These are phyloP conservation scores for Lasiommata megera DNA, from an alignment of 2,888 invertebrate species.

Conservation along the genomic window DNA sequence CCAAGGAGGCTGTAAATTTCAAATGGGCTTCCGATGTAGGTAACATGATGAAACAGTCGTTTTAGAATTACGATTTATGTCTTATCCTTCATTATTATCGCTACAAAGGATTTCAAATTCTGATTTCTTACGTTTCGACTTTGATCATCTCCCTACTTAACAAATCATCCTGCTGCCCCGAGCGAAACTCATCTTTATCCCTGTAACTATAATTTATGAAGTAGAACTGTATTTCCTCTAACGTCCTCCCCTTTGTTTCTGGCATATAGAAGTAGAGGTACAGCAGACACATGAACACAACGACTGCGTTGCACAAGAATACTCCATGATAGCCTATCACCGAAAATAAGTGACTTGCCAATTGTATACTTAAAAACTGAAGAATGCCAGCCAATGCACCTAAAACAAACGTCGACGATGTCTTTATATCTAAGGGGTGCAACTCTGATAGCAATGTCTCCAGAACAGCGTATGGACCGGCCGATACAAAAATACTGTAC, in stretches of 20 bases:
- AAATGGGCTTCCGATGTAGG: too few species aligned
- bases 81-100: too few species aligned
- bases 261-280: slow-evolving; percentile 38
- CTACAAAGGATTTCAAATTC: too few species aligned
- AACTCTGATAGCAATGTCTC: slow-evolving; percentile 37
- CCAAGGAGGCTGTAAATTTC: too few species aligned
- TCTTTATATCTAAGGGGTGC: slow-evolving; percentile 38
- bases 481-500: slow-evolving; percentile 30
- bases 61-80: too few species aligned
- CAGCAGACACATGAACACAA: slow-evolving; percentile 31
- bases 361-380: slow-evolving; percentile 33
- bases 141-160: not conserved
- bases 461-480: slow-evolving; percentile 35
- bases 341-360: slow-evolving; percentile 31
- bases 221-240: slow-evolving; percentile 39
- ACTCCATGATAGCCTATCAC: slow-evolving; percentile 37
- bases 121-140: not conserved
- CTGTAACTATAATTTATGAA: slow-evolving; percentile 29
- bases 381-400: slow-evolving; percentile 29
- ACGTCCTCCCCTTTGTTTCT: slow-evolving; percentile 38
- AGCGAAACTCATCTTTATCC: not conserved
- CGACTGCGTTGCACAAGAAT: slow-evolving; percentile 32
- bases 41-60: too few species aligned
- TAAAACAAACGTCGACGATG: slow-evolving; percentile 27
- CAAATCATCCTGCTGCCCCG: not conserved